phyloP scores from a whole-genome alignment of 1,140 invertebrate species.

The Maconellicoccus hirsutus region DNA sequence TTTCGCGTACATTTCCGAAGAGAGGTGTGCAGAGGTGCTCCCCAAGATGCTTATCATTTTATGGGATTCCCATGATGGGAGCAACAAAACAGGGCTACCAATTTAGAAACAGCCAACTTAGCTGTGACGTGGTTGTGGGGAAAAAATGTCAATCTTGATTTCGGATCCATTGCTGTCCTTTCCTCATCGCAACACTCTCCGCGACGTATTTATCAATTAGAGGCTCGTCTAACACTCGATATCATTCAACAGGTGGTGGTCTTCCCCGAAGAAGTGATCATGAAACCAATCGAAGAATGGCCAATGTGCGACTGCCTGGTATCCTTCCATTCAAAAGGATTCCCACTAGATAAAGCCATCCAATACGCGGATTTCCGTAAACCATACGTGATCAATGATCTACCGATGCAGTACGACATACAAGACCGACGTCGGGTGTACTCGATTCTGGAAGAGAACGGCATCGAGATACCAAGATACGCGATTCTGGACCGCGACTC shows the following conservation, averaged over 20 bases:
- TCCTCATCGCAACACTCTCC: too few relatives aligned
- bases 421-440: slow-evolving; percentile 80
- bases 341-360: slow-evolving; percentile 83
- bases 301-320: slow-evolving; percentile 95
- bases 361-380: slow-evolving; percentile 61
- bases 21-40: too few relatives aligned
- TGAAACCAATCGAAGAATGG: slow-evolving; percentile 96
- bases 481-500: slow-evolving; percentile 92
- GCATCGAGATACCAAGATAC: slow-evolving; percentile 95
- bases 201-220: too few relatives aligned
- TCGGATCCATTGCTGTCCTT: too few relatives aligned
- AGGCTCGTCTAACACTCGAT: neutral
- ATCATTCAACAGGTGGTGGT: slow-evolving; percentile 18
- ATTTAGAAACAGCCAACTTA: too few relatives aligned
- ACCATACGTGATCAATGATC: slow-evolving; percentile 96
- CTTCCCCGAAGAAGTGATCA: slow-evolving; percentile 31
- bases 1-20: too few relatives aligned
- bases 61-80: too few relatives aligned
- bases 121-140: too few relatives aligned
- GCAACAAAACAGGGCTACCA: too few relatives aligned
- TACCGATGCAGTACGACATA: slow-evolving; percentile 97
- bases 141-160: too few relatives aligned
- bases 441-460: slow-evolving; percentile 81
- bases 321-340: slow-evolving; percentile 94
- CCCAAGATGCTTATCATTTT: too few relatives aligned